Conservation (phyloP, 2,888 invertebrate species). For the Apotomis turbidana region DNA sequence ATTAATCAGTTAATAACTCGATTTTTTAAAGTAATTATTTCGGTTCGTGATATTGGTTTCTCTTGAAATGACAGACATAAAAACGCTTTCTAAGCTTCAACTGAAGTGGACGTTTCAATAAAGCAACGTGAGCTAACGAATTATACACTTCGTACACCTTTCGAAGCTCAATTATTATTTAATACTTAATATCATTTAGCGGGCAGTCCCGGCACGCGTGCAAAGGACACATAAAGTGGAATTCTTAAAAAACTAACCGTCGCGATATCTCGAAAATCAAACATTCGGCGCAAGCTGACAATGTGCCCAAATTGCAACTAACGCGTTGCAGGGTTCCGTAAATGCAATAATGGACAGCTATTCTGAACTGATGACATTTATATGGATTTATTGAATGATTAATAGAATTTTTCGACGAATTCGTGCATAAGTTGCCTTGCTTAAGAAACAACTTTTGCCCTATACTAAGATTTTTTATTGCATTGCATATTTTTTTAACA, state of each 20-base stretch:
- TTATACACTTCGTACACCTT: slow-evolving; percentile 26
- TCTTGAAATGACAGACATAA: too few species aligned
- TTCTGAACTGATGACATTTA: background rate
- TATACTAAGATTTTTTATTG: too few species aligned
- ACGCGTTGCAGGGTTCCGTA: slow-evolving; percentile 46
- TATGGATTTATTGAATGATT: background rate
- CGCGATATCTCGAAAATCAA: slow-evolving; percentile 53
- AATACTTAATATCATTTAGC: slow-evolving; percentile 27
- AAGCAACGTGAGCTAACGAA: background rate
- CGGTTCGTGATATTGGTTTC: too few species aligned
- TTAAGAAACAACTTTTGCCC: too few species aligned
- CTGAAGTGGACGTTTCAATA: too few species aligned
- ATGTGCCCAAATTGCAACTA: slow-evolving; percentile 52
- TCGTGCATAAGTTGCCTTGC: too few species aligned
- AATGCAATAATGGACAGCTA: background rate
- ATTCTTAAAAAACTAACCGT: slow-evolving; percentile 43
- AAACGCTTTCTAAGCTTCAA: too few species aligned
- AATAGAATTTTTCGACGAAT: background rate
- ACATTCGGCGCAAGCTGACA: slow-evolving; percentile 65
- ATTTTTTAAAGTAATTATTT: too few species aligned
- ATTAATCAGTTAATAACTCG: too few species aligned
- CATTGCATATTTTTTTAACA: too few species aligned
- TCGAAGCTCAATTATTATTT: slow-evolving; percentile 26
- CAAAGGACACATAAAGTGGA: slow-evolving; percentile 33
- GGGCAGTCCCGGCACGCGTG: slow-evolving; percentile 26